A percentile compares a stretch with the other conserved stretches of the same genome.
Conservation (phyloP, 2,113 vertebrate genomes). For the Gymnobelideus leadbeateri region DNA sequence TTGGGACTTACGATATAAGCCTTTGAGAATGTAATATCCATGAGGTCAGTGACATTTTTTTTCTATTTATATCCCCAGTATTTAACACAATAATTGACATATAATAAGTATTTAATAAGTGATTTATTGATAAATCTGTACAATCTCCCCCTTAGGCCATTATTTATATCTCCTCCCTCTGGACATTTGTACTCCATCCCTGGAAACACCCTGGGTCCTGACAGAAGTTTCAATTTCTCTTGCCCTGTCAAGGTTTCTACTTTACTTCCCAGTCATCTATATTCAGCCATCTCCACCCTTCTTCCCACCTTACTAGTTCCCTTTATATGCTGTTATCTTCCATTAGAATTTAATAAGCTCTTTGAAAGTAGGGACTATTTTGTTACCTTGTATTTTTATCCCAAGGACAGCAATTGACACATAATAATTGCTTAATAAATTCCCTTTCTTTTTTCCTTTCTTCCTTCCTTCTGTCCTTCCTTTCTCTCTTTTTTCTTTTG, state of each 20-base stretch:
- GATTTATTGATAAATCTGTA: not conserved
- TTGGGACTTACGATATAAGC: not conserved
- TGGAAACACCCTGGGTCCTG: not conserved
- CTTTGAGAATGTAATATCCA: not conserved
- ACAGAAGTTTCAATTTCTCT: not conserved
- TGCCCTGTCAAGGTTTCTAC: not conserved
- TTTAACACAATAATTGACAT: not conserved
- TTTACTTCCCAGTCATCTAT: not conserved
- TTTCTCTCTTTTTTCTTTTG: not conserved
- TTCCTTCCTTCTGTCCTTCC: too few relatives aligned
- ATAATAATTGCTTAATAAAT: not conserved
- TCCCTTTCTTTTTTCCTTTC: not conserved
- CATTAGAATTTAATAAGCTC: not conserved
- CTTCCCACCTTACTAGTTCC: not conserved
- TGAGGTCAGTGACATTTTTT: not conserved
- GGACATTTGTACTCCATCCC: too few relatives aligned
- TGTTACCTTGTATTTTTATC: not conserved
- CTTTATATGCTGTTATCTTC: not conserved
- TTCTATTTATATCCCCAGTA: not conserved
- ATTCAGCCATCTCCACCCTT: not conserved
- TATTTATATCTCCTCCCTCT: not conserved
- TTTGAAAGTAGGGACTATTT: not conserved
- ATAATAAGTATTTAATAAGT: not conserved
- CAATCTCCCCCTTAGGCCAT: not conserved
- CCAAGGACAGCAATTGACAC: not conserved